Base-by-base conservation (phyloP, 2,113 vertebrate species). In the Entelurus aequoreus region DNA sequence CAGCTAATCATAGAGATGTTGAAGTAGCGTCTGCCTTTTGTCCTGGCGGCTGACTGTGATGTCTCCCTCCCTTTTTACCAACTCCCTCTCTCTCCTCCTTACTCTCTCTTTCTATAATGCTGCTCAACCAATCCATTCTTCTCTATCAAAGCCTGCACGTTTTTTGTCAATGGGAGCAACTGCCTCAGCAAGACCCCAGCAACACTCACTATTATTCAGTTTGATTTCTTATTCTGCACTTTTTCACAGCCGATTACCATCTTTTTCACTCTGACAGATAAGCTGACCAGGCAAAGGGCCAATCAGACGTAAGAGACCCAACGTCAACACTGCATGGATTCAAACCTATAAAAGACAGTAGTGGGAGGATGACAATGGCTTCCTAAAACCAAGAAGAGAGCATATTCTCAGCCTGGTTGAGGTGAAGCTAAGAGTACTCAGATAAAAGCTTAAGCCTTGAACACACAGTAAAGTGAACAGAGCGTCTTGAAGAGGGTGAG, bases 91-190 rank as follows among this genome's bases (percentile, higher is more conserved):
- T 21, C 75, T 50, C 74, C 19, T 38, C 15, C 56, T 13, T 48
- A 57, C 58, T 5, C 65, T 15, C 65, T 44, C 60, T 40, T 54
- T 52, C 62, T 42, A 70, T 54, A 63, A 62, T 44, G 15, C 42
- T 56, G 1, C 48, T 73, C 54, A 55, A 28, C 59, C 71, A 6
- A 65, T 53, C 65, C 42, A 52, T 57, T 38, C 59, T 13, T 57
- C n/a, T 60, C 71, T 62, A 65, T 53, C 63, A 79, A 74, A 72
- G 79, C 86, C 83, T 84, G 85, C 81, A 81, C 79, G 82, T 74
- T 62, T 14, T 83, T 79, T 79, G 68, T 88, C 64, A 64, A 64
- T 53, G 73, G 13, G 40, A 68, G 64, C 67, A 62, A 59, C 66
- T 6, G 6, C 48, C 49, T 51, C 59, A 62, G 52, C 59, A 28